Conservation (phyloP, 2,888 invertebrate species). For the Galeopsomyia nigrocyanea region DNA sequence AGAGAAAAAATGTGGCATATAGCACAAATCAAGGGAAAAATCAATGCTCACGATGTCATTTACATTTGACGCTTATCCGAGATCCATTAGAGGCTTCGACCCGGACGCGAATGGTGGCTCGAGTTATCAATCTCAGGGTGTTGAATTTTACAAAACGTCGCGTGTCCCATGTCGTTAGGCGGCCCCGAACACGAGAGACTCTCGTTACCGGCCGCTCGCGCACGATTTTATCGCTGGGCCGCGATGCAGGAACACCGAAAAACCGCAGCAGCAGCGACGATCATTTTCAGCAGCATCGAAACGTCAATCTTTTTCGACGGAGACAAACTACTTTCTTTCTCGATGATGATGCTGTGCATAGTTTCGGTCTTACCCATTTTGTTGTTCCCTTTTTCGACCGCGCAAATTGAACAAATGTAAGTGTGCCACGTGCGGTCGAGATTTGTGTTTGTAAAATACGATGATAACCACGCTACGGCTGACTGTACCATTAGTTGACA, state of each 20-base stretch:
- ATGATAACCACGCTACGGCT: neutral
- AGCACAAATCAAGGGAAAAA: neutral
- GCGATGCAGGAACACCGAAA: slow-evolving; percentile 30
- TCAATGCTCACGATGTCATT: neutral
- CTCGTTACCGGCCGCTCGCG: slow-evolving; percentile 51
- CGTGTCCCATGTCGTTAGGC: slow-evolving; percentile 54
- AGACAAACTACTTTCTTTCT: neutral
- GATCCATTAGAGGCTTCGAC: slow-evolving; percentile 35
- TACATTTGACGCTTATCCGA: slow-evolving; percentile 28
- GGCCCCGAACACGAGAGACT: slow-evolving; percentile 52
- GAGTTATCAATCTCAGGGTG: slow-evolving; percentile 47
- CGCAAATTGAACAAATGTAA: slow-evolving; percentile 30
- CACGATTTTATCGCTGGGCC: slow-evolving; percentile 31
- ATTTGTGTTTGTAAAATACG: neutral
- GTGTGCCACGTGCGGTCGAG: neutral
- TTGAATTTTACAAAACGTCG: slow-evolving; percentile 55
- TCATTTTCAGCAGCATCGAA: slow-evolving; percentile 32
- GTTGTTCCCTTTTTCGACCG: neutral
- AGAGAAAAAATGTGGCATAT: too few species aligned
- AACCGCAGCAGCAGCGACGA: neutral
- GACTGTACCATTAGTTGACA: slow-evolving; percentile 36
- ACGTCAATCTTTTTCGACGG: slow-evolving; percentile 15
- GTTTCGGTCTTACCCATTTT: neutral
- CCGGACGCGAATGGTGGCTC: neutral
- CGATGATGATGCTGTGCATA: neutral